phyloP scores from a whole-genome alignment of 2,113 vertebrate species.

The Platichthys flesus region DNA sequence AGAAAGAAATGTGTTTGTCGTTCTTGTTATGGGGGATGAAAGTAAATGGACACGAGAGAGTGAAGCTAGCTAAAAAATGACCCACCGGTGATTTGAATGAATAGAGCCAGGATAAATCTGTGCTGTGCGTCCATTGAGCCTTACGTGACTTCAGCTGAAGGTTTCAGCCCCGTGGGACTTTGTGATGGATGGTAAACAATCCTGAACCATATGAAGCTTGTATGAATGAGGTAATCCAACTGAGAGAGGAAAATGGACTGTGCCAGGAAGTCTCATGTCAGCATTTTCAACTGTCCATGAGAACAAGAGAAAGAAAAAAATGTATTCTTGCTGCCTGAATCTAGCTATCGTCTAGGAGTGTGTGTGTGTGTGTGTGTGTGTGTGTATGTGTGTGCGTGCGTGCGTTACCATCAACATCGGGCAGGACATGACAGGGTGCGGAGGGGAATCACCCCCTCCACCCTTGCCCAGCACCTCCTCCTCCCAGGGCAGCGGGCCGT shows the following conservation, averaged over 20 bases:
- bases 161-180: slow-evolving; percentile 55
- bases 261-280: slow-evolving; percentile 71
- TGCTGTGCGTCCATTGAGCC: slow-evolving; percentile 31
- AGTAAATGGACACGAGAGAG: slow-evolving; percentile 54
- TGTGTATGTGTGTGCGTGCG: slow-evolving; percentile 12
- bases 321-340: slow-evolving; percentile 36
- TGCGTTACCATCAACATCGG: slow-evolving; percentile 43
- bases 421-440: slow-evolving; percentile 36
- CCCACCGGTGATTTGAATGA: slow-evolving; percentile 59
- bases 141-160: slow-evolving; percentile 51
- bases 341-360: background rate
- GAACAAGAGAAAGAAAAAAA: slow-evolving; percentile 39
- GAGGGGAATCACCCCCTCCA: slow-evolving; percentile 60
- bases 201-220: slow-evolving; percentile 33
- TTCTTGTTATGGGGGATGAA: slow-evolving; percentile 68
- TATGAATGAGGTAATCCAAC: slow-evolving; percentile 70
- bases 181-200: slow-evolving; percentile 71
- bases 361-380: slow-evolving; percentile 21
- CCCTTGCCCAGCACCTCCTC: slow-evolving; percentile 49
- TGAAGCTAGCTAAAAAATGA: slow-evolving; percentile 64
- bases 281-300: slow-evolving; percentile 58
- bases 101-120: slow-evolving; percentile 57
- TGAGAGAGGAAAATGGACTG: slow-evolving; percentile 59
- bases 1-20: slow-evolving; percentile 75
- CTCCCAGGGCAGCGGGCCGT: slow-evolving; percentile 51